Evolutionary conservation across 2,888 invertebrate species (phyloP), one percentile per base, ranked within the genome.

Genomic region (Pandemis cinnamomeana): DNA sequence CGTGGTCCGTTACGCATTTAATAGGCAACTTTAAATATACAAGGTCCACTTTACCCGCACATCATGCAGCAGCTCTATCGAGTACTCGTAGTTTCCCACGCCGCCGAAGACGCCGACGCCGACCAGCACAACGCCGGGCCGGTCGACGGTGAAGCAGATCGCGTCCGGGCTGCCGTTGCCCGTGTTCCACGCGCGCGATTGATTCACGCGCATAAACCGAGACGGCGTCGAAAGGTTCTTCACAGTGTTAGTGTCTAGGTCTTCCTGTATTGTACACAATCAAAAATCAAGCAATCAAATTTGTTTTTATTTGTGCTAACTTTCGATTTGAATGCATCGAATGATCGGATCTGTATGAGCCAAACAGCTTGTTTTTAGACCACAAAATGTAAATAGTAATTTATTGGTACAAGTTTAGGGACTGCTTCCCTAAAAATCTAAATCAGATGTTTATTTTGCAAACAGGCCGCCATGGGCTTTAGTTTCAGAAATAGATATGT

Each of bases 111-210:
- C 96, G 82, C 97, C 97, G 5, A 97, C 97, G 0, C 99, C 99
- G 44, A 97, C 97, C 58, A 99, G 95, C 41, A 97, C 96, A 64
- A 99, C 96, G 2, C 99, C 99, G 0, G 97, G 95, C 27, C 97
- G 95, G 92, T 99, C 99, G 10, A 99, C 99, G 51, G 97, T 96
- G 85, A 99, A 98, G 83, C 98, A 98, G 82, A 99, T 97, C 0
- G 99, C 99, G 91, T 99, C 99, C 0, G 99, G 98, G 10, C 98
- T 98, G 46, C 99, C 99, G 87, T 98, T 98, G 5, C 99, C 98
- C 0, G 99, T 98, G 88, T 99, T 99, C 99, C 99, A 99, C 0
- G 98, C 97, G 62, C 98, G 96, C 67, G 97, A 97, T 79, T 97
- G 96, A 87, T 98, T 99, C 62, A 97, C 97, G 66, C 98, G 96